Conservation (phyloP, 1,140 invertebrate species). For the Heliconius hewitsoni region DNA sequence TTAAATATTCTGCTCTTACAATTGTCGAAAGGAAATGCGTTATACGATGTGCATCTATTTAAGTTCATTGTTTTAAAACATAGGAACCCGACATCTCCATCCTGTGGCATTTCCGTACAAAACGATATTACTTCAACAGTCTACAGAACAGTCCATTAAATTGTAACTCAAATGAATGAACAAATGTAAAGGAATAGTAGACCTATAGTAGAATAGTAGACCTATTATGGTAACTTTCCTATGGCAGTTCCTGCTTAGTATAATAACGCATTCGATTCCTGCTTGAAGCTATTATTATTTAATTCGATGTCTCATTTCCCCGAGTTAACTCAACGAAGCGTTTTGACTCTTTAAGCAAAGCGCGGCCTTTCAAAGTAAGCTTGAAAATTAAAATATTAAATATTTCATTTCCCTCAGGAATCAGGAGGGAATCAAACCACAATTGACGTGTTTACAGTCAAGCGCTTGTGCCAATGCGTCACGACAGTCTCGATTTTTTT, state of each 20-base stretch:
- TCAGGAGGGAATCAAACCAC: too few species aligned
- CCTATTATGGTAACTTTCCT: not conserved
- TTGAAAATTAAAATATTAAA: too few species aligned
- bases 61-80: conserved; percentile 4
- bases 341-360: too few species aligned
- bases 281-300: not conserved
- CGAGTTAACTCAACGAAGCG: not conserved
- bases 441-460: too few species aligned
- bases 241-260: too few species aligned
- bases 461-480: not conserved
- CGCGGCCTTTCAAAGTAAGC: too few species aligned
- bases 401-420: too few species aligned
- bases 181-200: not conserved
- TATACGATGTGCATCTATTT: conserved; percentile 1
- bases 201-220: not conserved
- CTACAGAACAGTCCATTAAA: not conserved
- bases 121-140: conserved; percentile 20
- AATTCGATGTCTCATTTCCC: too few species aligned
- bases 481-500: not conserved
- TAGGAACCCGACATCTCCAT: conserved; percentile 29
- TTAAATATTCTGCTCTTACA: not conserved
- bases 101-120: conserved; percentile 21
- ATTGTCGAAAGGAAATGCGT: conserved; percentile 1
- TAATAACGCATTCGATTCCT: not conserved
- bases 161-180: not conserved